Evolutionary conservation across 2,888 invertebrate species (phyloP).

Genomic region (Podotricha telesiphe): DNA sequence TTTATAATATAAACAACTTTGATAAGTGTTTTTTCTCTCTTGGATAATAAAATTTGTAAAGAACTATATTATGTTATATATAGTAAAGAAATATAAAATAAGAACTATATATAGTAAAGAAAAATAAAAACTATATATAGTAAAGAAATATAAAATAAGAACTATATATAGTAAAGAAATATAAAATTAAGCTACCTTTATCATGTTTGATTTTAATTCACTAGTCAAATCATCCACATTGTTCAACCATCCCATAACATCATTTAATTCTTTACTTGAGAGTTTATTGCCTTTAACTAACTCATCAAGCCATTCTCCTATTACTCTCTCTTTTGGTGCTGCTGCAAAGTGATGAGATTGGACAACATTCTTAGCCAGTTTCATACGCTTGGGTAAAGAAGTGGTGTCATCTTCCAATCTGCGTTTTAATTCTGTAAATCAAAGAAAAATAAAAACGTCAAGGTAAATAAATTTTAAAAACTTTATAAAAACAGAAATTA

Average conservation of each 20-base stretch:
- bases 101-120: too few species aligned
- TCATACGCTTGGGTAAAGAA: constrained; percentile 78
- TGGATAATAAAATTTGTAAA: too few species aligned
- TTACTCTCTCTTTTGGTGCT: constrained; percentile 76
- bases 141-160: too few species aligned
- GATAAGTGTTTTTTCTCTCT: too few species aligned
- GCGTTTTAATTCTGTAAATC: constrained; percentile 74
- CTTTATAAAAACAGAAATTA: background rate
- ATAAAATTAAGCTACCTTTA: constrained; percentile 60
- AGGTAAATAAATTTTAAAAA: too few species aligned
- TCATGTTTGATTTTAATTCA: constrained; percentile 66
- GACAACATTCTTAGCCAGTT: constrained; percentile 81
- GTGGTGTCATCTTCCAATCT: constrained; percentile 68
- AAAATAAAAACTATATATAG: too few species aligned
- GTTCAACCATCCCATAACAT: constrained; percentile 64
- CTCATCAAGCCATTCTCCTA: constrained; percentile 76
- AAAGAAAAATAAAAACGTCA: background rate
- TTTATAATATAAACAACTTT: too few species aligned
- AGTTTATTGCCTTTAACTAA: constrained; percentile 59
- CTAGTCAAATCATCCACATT: constrained; percentile 63
- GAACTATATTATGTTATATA: too few species aligned
- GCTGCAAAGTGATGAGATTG: constrained; percentile 74
- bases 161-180: too few species aligned
- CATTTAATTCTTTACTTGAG: constrained; percentile 58
- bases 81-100: too few species aligned